Evolutionary conservation across 2,113 vertebrate genomes (phyloP).

Genomic region (Lampris incognitus): DNA sequence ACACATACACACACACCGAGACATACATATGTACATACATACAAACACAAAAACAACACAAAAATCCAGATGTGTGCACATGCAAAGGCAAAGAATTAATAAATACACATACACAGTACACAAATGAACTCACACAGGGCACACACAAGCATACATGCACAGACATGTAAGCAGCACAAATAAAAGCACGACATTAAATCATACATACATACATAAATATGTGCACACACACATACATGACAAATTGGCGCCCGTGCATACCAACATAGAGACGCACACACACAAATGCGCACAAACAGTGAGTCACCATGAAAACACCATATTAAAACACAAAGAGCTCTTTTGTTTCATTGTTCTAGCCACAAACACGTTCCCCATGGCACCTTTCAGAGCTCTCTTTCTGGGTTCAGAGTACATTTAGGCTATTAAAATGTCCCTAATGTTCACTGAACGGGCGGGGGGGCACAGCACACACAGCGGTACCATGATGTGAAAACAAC

Average conservation of each 20-base stretch:
- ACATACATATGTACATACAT: background rate
- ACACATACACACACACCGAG: slow-evolving; percentile 65
- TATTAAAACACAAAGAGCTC: slow-evolving; percentile 4
- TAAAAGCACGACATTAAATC: slow-evolving; percentile 48
- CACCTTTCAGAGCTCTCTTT: background rate
- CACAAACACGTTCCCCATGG: slow-evolving; percentile 5
- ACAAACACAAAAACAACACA: background rate
- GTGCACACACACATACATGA: slow-evolving; percentile 67
- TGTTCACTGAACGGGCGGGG: slow-evolving; percentile 1
- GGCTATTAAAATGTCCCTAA: slow-evolving; percentile 16
- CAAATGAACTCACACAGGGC: too few species aligned
- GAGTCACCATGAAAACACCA: slow-evolving; percentile 35
- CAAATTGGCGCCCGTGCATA: background rate
- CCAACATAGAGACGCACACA: background rate
- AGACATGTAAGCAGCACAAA: background rate
- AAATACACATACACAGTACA: too few species aligned
- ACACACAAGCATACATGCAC: background rate
- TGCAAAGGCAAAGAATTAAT: too few species aligned
- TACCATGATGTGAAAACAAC: background rate
- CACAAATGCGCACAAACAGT: slow-evolving; percentile 1
- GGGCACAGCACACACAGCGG: slow-evolving; percentile 1
- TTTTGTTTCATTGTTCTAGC: background rate
- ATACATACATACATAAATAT: background rate
- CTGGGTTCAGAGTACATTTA: background rate
- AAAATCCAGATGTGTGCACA: too few species aligned